Percentiles rank a stretch among this genome's conserved stretches.
These are phyloP conservation scores for Thereva unica DNA, from an alignment of 2,888 invertebrate genomes.

Conservation along the genomic window DNA sequence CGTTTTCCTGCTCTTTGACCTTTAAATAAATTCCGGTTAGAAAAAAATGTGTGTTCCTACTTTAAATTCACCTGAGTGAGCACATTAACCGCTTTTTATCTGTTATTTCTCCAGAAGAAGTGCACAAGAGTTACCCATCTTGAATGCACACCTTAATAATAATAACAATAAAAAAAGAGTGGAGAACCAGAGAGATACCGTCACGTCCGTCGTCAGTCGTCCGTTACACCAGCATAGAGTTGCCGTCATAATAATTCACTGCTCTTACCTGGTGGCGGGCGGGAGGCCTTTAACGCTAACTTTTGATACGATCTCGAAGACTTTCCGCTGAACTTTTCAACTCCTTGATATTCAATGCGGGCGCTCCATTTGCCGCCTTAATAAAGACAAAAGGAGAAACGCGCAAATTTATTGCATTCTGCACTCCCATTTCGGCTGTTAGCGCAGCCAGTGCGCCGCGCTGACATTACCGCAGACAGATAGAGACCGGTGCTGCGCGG, in stretches of 20 bases:
- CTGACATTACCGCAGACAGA: background rate
- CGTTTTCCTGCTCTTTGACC: too few species aligned
- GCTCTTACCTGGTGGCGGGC: background rate
- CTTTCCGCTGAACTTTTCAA: slow-evolving; percentile 26
- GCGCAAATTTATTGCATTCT: slow-evolving; percentile 2
- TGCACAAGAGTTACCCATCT: too few species aligned
- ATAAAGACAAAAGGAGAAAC: slow-evolving; percentile 6
- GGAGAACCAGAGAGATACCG: too few species aligned
- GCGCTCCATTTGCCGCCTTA: background rate
- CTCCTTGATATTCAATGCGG: slow-evolving; percentile 16
- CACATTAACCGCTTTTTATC: too few species aligned
- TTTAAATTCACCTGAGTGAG: too few species aligned
- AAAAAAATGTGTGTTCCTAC: too few species aligned
- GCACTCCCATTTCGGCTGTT: slow-evolving; percentile 4
- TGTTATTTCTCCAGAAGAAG: too few species aligned
- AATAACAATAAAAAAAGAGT: too few species aligned
- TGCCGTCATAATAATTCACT: slow-evolving; percentile 10
- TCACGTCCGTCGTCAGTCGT: too few species aligned
- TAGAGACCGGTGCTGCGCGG: too few species aligned
- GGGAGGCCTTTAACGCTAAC: slow-evolving; percentile 3
- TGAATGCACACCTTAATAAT: too few species aligned
- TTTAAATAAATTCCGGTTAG: too few species aligned
- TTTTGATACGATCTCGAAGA: slow-evolving; percentile 12
- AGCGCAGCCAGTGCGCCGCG: background rate
- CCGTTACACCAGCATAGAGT: background rate